phyloP scores from a whole-genome alignment of 2,797 vertebrate species.

The Sarcophilus harrisii region DNA sequence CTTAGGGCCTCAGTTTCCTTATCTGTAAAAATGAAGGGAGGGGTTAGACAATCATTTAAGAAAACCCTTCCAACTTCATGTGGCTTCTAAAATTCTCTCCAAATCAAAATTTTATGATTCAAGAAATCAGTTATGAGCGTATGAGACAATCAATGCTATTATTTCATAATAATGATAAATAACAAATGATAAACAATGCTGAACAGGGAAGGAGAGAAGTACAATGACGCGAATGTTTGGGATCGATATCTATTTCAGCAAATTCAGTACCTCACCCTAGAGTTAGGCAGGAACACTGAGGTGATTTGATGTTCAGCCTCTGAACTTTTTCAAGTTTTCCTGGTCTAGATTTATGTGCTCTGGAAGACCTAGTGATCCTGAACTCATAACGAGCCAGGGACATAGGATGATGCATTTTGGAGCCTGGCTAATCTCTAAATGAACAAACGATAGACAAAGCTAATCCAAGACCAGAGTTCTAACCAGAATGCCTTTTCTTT shows the following conservation, averaged over 20 bases:
- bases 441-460: neutral
- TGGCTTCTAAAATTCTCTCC: neutral
- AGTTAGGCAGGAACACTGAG: neutral
- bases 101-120: neutral
- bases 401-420: neutral
- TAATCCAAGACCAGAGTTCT: neutral
- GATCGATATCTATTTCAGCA: neutral
- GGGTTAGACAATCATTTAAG: neutral
- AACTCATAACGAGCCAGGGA: neutral
- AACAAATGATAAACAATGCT: neutral
- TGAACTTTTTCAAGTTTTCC: neutral
- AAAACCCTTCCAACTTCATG: neutral
- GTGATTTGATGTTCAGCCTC: neutral
- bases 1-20: neutral
- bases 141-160: neutral
- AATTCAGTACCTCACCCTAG: neutral
- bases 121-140: neutral
- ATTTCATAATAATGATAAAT: neutral
- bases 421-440: neutral
- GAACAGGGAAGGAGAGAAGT: neutral
- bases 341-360: neutral
- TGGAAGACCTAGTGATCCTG: neutral
- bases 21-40: neutral
- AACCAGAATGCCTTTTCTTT: neutral
- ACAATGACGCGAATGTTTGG: neutral